A percentile compares a stretch with the other conserved stretches of the same genome.
Evolutionary conservation across 2,888 invertebrate genomes (phyloP).

Genomic region (Chrysolina haemoptera): DNA sequence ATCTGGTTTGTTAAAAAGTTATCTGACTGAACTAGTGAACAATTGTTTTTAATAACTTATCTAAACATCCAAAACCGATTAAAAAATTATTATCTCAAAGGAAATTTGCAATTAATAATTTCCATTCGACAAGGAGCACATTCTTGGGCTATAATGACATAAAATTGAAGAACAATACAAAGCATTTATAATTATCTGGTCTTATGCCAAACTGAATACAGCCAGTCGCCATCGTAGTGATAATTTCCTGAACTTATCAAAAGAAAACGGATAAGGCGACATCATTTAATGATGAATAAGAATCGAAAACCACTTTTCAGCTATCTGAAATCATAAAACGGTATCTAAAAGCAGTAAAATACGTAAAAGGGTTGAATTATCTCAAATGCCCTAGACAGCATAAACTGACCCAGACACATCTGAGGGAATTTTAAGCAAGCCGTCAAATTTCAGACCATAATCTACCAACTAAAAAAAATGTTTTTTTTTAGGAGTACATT

Average conservation of each 20-base stretch:
- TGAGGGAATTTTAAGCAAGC: neutral
- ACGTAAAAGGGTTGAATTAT: slow-evolving; percentile 36
- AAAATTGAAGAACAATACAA: no score
- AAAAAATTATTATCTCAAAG: no score
- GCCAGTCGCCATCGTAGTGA: neutral
- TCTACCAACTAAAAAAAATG: neutral
- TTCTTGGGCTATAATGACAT: no score
- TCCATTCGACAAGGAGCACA: no score
- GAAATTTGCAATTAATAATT: no score
- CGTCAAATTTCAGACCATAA: neutral
- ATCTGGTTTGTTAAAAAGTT: no score
- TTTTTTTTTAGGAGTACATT: no score
- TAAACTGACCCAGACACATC: neutral
- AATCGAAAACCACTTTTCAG: slow-evolving; percentile 32
- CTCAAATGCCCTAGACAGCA: neutral
- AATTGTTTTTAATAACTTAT: no score
- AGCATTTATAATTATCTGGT: neutral
- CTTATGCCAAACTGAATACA: neutral
- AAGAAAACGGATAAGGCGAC: slow-evolving; percentile 12
- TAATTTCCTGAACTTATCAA: neutral
- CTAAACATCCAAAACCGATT: no score
- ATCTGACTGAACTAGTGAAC: no score
- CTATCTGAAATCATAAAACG: slow-evolving; percentile 30
- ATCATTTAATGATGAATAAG: slow-evolving; percentile 8
- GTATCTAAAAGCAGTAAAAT: slow-evolving; percentile 34